phyloP scores from a whole-genome alignment of 1,140 invertebrate genomes.

The Drosophila kohkoa region DNA sequence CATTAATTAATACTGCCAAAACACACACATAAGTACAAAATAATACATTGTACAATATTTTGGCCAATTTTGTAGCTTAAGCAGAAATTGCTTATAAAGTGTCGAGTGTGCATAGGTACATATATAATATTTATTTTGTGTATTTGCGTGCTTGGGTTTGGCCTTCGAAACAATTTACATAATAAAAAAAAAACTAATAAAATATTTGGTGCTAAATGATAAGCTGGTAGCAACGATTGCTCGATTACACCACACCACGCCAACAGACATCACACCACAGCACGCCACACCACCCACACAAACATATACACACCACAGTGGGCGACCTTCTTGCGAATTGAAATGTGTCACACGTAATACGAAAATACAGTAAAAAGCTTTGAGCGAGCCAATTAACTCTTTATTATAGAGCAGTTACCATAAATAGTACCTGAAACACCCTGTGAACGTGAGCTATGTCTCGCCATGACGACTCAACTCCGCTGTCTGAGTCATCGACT shows the following conservation, averaged over 20 bases:
- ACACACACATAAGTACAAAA: not conserved
- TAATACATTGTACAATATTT: conserved; percentile 7
- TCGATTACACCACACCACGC: conserved; percentile 12
- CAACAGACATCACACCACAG: conserved; percentile 8
- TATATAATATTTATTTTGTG: conserved; percentile 18
- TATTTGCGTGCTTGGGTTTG: conserved; percentile 44
- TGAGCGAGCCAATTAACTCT: conserved; percentile 15
- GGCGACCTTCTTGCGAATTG: conserved; percentile 41
- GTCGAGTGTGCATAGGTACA: not conserved
- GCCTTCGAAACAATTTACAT: conserved; percentile 55
- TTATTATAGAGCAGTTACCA: conserved; percentile 26
- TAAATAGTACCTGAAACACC: conserved; percentile 31
- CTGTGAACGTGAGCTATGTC: conserved; percentile 37
- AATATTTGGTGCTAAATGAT: conserved; percentile 44
- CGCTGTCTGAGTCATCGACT: conserved; percentile 29
- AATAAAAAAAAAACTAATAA: conserved; percentile 62
- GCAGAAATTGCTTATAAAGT: conserved; percentile 4
- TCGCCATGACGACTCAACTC: not conserved
- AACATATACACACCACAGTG: not conserved
- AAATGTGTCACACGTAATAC: conserved; percentile 50
- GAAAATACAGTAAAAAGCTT: conserved; percentile 21
- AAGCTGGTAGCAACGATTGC: conserved; percentile 26
- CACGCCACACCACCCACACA: conserved; percentile 11
- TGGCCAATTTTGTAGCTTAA: conserved; percentile 18
- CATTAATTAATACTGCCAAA: conserved; percentile 43